phyloP scores from a whole-genome alignment of 2,888 invertebrate genomes.

The Mythimna lalbum region DNA sequence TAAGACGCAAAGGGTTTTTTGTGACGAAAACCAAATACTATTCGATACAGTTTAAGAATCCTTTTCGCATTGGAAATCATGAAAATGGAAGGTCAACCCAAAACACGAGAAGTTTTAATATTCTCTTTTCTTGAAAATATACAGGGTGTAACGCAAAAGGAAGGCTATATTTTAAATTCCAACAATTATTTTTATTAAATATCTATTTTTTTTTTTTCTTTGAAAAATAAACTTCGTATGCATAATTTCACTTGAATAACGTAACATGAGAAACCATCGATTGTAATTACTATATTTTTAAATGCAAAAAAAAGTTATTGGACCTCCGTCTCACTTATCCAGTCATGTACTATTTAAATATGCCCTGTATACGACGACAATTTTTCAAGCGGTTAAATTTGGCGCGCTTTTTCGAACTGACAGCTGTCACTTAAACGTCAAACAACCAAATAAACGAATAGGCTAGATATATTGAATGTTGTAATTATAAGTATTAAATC shows the following conservation, averaged over 20 bases:
- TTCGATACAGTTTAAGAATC: not conserved
- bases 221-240: too few species aligned
- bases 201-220: too few species aligned
- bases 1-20: not conserved
- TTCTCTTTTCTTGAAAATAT: not conserved
- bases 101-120: not conserved
- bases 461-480: slow-evolving; percentile 61
- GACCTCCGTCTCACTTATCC: too few species aligned
- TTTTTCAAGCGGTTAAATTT: not conserved
- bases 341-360: too few species aligned
- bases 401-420: slow-evolving; percentile 22
- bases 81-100: not conserved
- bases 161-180: too few species aligned
- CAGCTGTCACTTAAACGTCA: slow-evolving; percentile 39
- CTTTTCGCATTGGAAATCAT: not conserved
- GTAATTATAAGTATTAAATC: slow-evolving; percentile 59
- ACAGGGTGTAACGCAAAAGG: not conserved
- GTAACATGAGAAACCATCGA: too few species aligned
- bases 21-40: not conserved
- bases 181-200: too few species aligned
- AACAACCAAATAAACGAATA: slow-evolving; percentile 54
- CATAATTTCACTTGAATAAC: too few species aligned
- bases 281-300: too few species aligned
- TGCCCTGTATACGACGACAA: not conserved
- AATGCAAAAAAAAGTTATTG: too few species aligned